These are phyloP conservation scores for Cotesia glomerata DNA, from an alignment of 1,140 invertebrate species.

Conservation along the genomic window DNA sequence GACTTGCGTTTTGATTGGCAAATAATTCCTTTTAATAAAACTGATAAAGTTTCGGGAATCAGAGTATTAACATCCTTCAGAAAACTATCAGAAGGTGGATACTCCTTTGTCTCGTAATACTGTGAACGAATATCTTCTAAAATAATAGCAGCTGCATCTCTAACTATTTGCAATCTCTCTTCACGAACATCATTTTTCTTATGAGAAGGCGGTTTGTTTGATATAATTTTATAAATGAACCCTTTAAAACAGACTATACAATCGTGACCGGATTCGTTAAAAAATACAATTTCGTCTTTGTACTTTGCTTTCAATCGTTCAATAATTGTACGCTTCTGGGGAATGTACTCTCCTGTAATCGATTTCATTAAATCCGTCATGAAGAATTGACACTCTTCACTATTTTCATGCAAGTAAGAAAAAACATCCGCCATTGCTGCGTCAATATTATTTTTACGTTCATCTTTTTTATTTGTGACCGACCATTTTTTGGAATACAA, in stretches of 20 bases:
- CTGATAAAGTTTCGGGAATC: conserved; percentile 25
- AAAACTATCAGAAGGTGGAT: conserved; percentile 34
- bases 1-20: not conserved
- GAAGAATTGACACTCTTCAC: not conserved
- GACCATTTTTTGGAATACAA: not conserved
- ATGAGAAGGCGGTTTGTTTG: not conserved
- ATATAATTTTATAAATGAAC: not conserved
- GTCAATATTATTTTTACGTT: not conserved
- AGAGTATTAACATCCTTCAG: conserved; percentile 24
- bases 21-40: conserved; percentile 21
- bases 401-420: not conserved
- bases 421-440: not conserved
- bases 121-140: conserved; percentile 40
- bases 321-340: not conserved
- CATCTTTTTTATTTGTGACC: not conserved
- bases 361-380: not conserved
- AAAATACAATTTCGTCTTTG: not conserved
- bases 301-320: not conserved
- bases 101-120: conserved; percentile 15
- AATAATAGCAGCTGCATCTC: conserved; percentile 39
- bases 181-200: not conserved
- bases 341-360: not conserved
- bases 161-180: conserved; percentile 36
- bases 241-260: not conserved
- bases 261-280: not conserved